These are phyloP conservation scores for Eupithecia exiguata DNA, from an alignment of 2,888 invertebrate species.

Conservation along the genomic window DNA sequence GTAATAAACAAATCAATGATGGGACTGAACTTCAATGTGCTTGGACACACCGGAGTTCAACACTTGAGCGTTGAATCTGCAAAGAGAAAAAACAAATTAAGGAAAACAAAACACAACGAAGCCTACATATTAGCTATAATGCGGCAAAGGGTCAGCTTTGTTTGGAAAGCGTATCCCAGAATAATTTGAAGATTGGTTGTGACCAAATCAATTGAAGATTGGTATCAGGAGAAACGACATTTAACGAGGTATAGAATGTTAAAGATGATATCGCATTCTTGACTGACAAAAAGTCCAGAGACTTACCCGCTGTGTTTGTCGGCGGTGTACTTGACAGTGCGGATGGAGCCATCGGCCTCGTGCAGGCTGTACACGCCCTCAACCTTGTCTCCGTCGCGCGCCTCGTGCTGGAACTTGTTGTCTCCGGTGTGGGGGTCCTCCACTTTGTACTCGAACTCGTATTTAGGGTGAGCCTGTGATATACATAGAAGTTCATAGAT, in stretches of 20 bases:
- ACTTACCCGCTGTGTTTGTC: slow-evolving; percentile 77
- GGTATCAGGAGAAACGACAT: background rate
- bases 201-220: background rate
- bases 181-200: background rate
- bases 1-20: slow-evolving; percentile 43
- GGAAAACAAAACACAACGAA: background rate
- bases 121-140: background rate
- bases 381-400: slow-evolving; percentile 79
- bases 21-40: slow-evolving; percentile 56
- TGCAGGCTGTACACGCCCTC: slow-evolving; percentile 76
- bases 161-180: background rate
- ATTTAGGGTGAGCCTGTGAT: slow-evolving; percentile 75
- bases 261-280: background rate
- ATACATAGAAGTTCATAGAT: background rate
- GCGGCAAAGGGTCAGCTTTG: background rate
- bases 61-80: slow-evolving; percentile 82
- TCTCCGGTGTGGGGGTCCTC: slow-evolving; percentile 83
- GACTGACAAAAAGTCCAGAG: background rate
- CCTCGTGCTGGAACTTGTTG: slow-evolving; percentile 81
- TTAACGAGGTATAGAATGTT: background rate
- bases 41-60: slow-evolving; percentile 68
- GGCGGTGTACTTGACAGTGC: slow-evolving; percentile 73
- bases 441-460: slow-evolving; percentile 80
- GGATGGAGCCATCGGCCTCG: slow-evolving; percentile 62
- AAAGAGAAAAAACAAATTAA: slow-evolving; percentile 23